Evolutionary conservation across 2,113 vertebrate genomes (phyloP).

Genomic region (Cranoglanis bouderius): DNA sequence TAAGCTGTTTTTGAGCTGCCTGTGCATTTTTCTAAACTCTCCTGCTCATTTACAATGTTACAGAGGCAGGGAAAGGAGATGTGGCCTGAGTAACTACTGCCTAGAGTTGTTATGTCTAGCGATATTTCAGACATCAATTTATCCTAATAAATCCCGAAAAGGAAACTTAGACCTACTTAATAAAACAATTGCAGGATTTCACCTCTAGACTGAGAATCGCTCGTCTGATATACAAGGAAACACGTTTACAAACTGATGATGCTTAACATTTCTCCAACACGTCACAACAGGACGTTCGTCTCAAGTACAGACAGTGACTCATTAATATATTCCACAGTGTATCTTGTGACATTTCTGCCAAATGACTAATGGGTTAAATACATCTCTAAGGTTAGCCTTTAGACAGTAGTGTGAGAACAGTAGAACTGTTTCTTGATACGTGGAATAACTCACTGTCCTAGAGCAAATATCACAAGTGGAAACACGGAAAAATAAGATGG

Average conservation of each 20-base stretch:
- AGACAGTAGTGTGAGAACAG: not conserved
- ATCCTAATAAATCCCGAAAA: constrained; percentile 25
- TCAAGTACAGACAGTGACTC: constrained; percentile 1
- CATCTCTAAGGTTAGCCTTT: not conserved
- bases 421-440: not conserved
- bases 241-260: constrained; percentile 26
- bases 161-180: not conserved
- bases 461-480: not conserved
- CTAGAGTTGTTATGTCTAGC: constrained; percentile 10
- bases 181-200: constrained; percentile 48
- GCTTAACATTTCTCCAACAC: constrained; percentile 4
- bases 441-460: not conserved
- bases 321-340: not conserved
- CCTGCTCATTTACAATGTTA: constrained; percentile 17
- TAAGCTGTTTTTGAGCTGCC: not conserved
- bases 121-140: constrained; percentile 7
- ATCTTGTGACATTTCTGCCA: not conserved
- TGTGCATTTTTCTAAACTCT: not conserved
- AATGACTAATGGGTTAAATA: not conserved
- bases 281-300: constrained; percentile 10
- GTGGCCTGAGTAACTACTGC: not conserved
- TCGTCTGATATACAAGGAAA: constrained; percentile 20
- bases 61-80: not conserved
- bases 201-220: constrained; percentile 12
- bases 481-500: not conserved